A percentile compares a stretch with the other conserved stretches of the same genome.
Conservation (phyloP, 2,113 vertebrate genomes). For the human (Homo sapiens) region GRCh38 chr18:37250501-37251000, state of each 20-base stretch:
- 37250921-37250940: neutral
- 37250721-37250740: neutral
- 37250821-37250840: neutral
- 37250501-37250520: neutral
- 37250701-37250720: neutral
- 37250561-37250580: neutral
- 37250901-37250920: neutral
- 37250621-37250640: neutral
- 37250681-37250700: neutral
- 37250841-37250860: neutral
- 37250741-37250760: neutral
- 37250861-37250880: neutral
- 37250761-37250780: neutral
- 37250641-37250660: neutral
- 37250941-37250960: neutral
- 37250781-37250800: neutral
- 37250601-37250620: neutral
- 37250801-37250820: neutral
- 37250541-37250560: neutral
- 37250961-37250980: neutral
- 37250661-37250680: neutral
- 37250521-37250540: neutral
- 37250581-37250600: neutral
- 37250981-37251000: neutral
- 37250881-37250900: neutral